Percentiles rank a stretch among this genome's conserved stretches.
These are phyloP conservation scores for Drosophila incognita DNA, from an alignment of 2,888 invertebrate species.

Conservation along the genomic window DNA sequence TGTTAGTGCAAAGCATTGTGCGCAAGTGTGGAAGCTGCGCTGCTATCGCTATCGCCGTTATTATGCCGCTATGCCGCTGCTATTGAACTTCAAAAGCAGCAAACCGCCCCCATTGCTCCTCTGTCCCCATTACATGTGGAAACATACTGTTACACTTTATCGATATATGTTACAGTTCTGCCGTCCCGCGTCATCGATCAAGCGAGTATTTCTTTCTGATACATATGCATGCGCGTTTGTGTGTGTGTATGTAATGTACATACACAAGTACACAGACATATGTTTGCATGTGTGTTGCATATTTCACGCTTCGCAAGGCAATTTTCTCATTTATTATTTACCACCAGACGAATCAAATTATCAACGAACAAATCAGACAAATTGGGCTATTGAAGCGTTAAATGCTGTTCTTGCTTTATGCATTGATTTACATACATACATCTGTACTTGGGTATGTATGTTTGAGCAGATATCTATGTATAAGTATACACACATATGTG, in stretches of 20 bases:
- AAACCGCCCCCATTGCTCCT: background rate
- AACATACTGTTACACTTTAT: constrained; percentile 2
- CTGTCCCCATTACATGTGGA: background rate
- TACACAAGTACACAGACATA: background rate
- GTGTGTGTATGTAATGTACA: background rate
- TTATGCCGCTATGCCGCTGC: background rate
- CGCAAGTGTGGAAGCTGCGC: constrained; percentile 27
- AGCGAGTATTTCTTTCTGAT: constrained; percentile 11
- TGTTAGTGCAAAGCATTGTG: background rate
- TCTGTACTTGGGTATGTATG: background rate
- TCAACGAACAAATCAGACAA: constrained; percentile 21
- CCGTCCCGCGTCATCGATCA: constrained; percentile 47
- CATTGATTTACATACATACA: background rate
- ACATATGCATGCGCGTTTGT: background rate
- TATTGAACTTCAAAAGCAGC: constrained; percentile 29
- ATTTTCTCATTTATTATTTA: constrained; percentile 42
- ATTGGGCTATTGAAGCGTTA: constrained; percentile 38
- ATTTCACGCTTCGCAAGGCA: constrained; percentile 44
- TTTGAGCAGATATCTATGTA: background rate
- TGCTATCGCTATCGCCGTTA: constrained; percentile 24
- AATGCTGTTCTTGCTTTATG: constrained; percentile 7
- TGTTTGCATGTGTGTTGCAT: background rate
- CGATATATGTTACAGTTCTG: constrained; percentile 15
- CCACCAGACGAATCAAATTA: constrained; percentile 25
- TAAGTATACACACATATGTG: background rate